A percentile compares a stretch with the other conserved stretches of the same genome.
Evolutionary conservation across 1,140 invertebrate species (phyloP).

Genomic region (Caenorhabditis latens): DNA sequence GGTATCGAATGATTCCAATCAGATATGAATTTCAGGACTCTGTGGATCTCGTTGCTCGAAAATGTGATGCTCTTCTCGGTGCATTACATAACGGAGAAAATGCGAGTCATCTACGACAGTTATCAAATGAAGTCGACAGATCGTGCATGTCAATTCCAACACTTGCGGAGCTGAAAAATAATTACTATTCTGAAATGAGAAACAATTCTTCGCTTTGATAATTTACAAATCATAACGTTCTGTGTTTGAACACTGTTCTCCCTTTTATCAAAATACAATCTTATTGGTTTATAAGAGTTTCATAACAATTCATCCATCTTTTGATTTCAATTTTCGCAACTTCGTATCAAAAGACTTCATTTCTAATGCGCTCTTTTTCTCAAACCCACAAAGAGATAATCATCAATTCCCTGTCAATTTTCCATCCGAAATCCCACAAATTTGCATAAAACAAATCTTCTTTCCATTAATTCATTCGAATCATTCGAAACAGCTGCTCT

Average conservation of each 20-base stretch:
- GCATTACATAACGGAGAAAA: not conserved
- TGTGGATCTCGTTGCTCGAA: not conserved
- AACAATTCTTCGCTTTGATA: not conserved
- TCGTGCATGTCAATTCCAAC: not conserved
- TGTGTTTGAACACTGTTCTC: too few relatives aligned
- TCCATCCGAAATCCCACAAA: slow-evolving; percentile 1
- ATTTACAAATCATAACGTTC: too few relatives aligned
- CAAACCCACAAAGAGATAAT: too few relatives aligned
- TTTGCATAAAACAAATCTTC: slow-evolving; percentile 46
- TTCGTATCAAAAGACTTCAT: too few relatives aligned
- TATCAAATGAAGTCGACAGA: not conserved
- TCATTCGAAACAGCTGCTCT: slow-evolving; percentile 34
- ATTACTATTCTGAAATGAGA: not conserved
- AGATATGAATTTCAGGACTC: not conserved
- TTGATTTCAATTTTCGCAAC: too few relatives aligned
- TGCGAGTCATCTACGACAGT: not conserved
- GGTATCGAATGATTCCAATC: not conserved
- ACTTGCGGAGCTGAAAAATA: not conserved
- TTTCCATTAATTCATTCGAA: not conserved
- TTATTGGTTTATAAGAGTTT: too few relatives aligned
- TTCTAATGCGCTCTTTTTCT: too few relatives aligned
- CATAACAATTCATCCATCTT: too few relatives aligned
- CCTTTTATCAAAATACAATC: too few relatives aligned
- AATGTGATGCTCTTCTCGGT: not conserved
- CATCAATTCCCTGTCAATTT: not conserved